Percentiles rank a stretch among this genome's conserved stretches.
phyloP scores from a whole-genome alignment of 2,797 vertebrate species.

The Sylvia borin region DNA sequence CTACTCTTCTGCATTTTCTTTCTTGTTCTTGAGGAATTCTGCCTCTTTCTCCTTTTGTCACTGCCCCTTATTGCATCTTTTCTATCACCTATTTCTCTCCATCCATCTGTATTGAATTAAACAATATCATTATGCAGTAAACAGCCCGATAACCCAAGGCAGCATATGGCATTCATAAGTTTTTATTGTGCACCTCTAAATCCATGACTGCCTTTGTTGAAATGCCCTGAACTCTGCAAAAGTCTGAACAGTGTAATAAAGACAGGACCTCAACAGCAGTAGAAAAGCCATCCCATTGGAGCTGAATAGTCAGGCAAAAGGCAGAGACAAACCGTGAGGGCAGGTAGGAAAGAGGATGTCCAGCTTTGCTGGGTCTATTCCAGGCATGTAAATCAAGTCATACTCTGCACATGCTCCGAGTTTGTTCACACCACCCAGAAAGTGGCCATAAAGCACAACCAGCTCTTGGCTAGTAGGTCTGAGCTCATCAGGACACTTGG shows the following conservation, averaged over 20 bases:
- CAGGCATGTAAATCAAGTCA: accelerated
- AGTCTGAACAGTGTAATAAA: neutral
- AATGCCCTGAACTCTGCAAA: neutral
- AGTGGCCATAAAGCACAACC: neutral
- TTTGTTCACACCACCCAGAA: accelerated
- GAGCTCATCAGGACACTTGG: neutral
- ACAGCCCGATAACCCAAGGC: neutral
- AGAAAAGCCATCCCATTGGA: neutral
- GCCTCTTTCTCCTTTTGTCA: neutral
- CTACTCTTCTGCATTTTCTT: neutral
- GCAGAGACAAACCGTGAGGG: neutral
- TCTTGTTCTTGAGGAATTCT: neutral
- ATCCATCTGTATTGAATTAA: neutral
- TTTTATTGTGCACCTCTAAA: slow-evolving; percentile 10
- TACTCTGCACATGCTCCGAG: accelerated
- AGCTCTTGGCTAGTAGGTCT: neutral
- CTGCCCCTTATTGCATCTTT: neutral
- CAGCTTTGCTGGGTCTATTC: neutral
- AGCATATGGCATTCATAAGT: slow-evolving; percentile 3
- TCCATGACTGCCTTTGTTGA: neutral
- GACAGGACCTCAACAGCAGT: neutral
- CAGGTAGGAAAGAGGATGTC: neutral
- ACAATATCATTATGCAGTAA: neutral
- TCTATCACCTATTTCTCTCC: neutral
- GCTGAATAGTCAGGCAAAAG: neutral